Base-by-base conservation (phyloP, 2,113 vertebrate genomes). In the Candoia aspera region DNA sequence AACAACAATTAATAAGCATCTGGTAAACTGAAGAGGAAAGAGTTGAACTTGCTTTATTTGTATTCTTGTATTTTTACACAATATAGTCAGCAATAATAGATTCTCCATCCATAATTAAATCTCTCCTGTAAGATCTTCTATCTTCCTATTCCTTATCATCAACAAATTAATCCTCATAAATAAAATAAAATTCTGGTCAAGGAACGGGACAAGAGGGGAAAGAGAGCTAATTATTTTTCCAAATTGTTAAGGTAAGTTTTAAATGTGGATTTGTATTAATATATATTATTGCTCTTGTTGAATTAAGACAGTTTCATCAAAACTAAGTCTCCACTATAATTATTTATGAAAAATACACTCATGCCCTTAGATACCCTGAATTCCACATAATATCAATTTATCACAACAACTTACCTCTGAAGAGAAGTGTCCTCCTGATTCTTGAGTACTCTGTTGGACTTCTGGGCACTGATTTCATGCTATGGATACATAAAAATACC, bases 341-440 rank as follows among this genome's bases (percentile, higher is more conserved):
- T 42, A 55, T 84, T 49, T 26, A 42, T 79, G n/a, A 12, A 37
- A 55, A 59, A 84, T 42, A 90, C 19, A 87, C 6, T 4, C 13
- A 86, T 90, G 68, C 6, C 33, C 17, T 73, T 13, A 23, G 68
- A 12, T 42, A 90, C 17, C 54, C 49, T 54, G 37, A 62, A 5
- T 4, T 9, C 6, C 33, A 21, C 8, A 11, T 5, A 13, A 49
- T 0, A 29, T 58, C 12, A 60, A 17, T 3, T 19, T 24, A 73
- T 93, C 21, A 53, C n/a, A 87, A 49, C 29, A 17, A 93, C 97
- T 97, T 96, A 98, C 98, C 95, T 96, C 53, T 96, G 93, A 92
- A 94, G 86, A 64, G 95, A 53, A 26, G 95, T 29, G 49, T 57
- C 59, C 12, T 91, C 94, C 33, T 79, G 89, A 58, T 91, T 29